A percentile compares a stretch with the other conserved stretches of the same genome.
These are phyloP conservation scores for Oryzias curvinotus DNA, from an alignment of 2,113 vertebrate genomes.

Conservation along the genomic window DNA sequence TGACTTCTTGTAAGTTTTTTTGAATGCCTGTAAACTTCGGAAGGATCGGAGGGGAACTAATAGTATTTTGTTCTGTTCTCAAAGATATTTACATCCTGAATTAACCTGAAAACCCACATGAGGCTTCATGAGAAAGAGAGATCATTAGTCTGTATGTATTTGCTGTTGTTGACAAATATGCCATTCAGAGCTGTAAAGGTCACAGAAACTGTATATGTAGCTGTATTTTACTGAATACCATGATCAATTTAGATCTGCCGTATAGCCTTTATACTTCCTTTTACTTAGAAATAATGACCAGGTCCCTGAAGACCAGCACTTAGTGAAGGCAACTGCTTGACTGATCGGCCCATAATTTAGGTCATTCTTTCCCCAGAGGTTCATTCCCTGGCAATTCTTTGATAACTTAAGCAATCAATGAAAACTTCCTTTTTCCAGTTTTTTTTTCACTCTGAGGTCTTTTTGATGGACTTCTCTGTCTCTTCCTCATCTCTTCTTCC, in stretches of 20 bases:
- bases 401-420: conserved; percentile 59
- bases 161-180: background rate
- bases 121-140: too few relatives aligned
- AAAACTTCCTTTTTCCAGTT: conserved; percentile 56
- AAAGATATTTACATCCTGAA: too few relatives aligned
- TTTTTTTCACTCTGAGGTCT: conserved; percentile 32
- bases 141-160: background rate
- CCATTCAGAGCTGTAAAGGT: background rate
- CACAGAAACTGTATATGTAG: background rate
- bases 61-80: too few relatives aligned
- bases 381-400: conserved; percentile 43
- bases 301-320: conserved; percentile 26
- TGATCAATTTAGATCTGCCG: conserved; percentile 6
- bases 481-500: background rate
- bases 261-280: conserved; percentile 2
- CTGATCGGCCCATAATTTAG: conserved; percentile 40
- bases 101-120: too few relatives aligned
- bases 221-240: background rate
- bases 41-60: too few relatives aligned
- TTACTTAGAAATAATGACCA: conserved; percentile 14
- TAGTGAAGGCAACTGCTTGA: conserved; percentile 36
- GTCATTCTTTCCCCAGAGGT: conserved; percentile 34
- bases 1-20: too few relatives aligned
- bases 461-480: conserved; percentile 20
- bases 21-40: too few relatives aligned